These are phyloP conservation scores for Hydrotaea cyrtoneurina DNA, from an alignment of 2,888 invertebrate species.

Conservation along the genomic window DNA sequence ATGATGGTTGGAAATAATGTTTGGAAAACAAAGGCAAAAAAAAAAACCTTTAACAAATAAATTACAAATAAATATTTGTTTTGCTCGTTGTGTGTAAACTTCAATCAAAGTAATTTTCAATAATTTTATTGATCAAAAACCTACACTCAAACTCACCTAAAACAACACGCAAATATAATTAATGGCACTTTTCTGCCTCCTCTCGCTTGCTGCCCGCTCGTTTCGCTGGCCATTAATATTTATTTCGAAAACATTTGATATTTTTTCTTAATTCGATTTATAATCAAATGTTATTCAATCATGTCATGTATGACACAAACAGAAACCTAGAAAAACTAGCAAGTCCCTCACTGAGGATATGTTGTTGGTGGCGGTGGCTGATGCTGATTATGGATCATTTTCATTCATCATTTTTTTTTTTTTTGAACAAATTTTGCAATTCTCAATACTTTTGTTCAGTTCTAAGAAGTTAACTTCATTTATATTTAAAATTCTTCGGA, in stretches of 20 bases:
- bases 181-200: neutral
- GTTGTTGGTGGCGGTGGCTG: neutral
- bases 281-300: constrained; percentile 57
- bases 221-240: neutral
- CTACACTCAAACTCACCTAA: neutral
- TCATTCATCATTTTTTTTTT: neutral
- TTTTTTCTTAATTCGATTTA: constrained; percentile 28
- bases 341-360: no score
- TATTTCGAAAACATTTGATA: neutral
- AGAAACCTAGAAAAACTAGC: no score
- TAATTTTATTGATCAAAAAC: constrained; percentile 62
- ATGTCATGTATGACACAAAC: constrained; percentile 74
- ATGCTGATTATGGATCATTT: neutral
- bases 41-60: neutral
- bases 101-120: constrained; percentile 63
- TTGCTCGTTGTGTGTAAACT: neutral
- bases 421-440: neutral
- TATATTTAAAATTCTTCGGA: neutral
- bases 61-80: constrained; percentile 14
- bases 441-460: neutral
- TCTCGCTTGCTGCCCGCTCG: neutral
- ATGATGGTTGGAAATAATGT: neutral
- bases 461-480: no score
- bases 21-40: neutral
- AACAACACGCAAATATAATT: constrained; percentile 36